Evolutionary conservation across 2,113 vertebrate genomes (phyloP).

Genomic region (Fukomys damarensis): DNA sequence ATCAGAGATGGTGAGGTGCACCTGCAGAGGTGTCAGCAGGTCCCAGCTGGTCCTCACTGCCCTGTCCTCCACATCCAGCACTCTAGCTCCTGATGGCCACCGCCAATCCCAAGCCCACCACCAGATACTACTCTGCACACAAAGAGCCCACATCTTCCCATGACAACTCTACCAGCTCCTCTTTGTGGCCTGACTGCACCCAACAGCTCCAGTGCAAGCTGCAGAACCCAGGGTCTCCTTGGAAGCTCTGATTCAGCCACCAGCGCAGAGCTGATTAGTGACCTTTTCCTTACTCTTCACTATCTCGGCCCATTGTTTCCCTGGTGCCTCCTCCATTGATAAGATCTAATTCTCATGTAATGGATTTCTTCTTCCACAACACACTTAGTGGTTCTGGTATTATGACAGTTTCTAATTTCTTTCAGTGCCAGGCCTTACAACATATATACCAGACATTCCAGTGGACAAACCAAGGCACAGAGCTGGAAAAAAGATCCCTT

Average conservation of each 20-base stretch:
- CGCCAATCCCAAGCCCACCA: neutral
- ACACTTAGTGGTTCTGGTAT: slow-evolving; percentile 8
- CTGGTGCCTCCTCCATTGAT: neutral
- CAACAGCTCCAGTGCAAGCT: neutral
- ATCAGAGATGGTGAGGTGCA: neutral
- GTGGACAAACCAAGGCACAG: neutral
- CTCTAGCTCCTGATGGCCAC: neutral
- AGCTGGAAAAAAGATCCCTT: neutral
- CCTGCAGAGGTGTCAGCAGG: neutral
- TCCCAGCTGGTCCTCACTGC: neutral
- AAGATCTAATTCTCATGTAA: slow-evolving; percentile 23
- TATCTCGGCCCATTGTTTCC: neutral
- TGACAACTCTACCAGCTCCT: neutral
- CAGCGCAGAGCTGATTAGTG: neutral
- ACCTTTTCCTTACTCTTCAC: neutral
- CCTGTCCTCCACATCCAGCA: neutral
- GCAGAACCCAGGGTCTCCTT: neutral
- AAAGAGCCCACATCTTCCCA: neutral
- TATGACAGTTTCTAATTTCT: slow-evolving; percentile 21
- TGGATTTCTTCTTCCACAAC: slow-evolving; percentile 29
- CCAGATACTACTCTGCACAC: neutral
- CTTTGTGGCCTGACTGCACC: neutral
- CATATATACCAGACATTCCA: neutral
- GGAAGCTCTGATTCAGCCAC: neutral
- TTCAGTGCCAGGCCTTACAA: slow-evolving; percentile 26